A percentile compares a stretch with the other conserved stretches of the same genome.
Conservation (phyloP, 2,888 invertebrate genomes). For the Papilio protenor region DNA sequence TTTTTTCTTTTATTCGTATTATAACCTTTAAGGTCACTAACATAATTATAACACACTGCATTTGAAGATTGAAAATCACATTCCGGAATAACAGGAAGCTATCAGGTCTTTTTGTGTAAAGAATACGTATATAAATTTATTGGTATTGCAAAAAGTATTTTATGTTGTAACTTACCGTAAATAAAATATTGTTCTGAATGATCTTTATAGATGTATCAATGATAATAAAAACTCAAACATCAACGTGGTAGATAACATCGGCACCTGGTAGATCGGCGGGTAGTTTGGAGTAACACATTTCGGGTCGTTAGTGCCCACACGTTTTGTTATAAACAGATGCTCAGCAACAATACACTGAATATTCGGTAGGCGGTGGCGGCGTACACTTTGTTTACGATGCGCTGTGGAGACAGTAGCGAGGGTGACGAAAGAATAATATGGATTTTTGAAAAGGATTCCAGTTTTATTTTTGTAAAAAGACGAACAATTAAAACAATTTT, state of each 20-base stretch:
- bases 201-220: conserved; percentile 9
- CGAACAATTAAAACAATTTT: not conserved
- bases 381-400: conserved; percentile 60
- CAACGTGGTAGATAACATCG: conserved; percentile 50
- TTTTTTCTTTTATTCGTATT: not conserved
- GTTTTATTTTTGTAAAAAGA: not conserved
- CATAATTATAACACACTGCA: not conserved
- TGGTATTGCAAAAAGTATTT: not conserved
- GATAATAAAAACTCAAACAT: conserved; percentile 37
- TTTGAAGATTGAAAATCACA: not conserved
- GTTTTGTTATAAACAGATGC: conserved; percentile 72
- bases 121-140: not conserved
- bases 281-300: conserved; percentile 44
- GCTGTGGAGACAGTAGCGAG: conserved; percentile 55
- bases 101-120: not conserved
- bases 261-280: conserved; percentile 51
- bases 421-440: conserved; percentile 53
- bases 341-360: conserved; percentile 67
- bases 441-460: conserved; percentile 50
- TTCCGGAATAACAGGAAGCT: not conserved
- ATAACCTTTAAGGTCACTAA: not conserved
- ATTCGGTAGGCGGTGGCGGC: conserved; percentile 81
- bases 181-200: not conserved
- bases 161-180: not conserved
- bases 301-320: conserved; percentile 60